phyloP scores from a whole-genome alignment of 2,797 vertebrate species.

The Hybognathus amarus region DNA sequence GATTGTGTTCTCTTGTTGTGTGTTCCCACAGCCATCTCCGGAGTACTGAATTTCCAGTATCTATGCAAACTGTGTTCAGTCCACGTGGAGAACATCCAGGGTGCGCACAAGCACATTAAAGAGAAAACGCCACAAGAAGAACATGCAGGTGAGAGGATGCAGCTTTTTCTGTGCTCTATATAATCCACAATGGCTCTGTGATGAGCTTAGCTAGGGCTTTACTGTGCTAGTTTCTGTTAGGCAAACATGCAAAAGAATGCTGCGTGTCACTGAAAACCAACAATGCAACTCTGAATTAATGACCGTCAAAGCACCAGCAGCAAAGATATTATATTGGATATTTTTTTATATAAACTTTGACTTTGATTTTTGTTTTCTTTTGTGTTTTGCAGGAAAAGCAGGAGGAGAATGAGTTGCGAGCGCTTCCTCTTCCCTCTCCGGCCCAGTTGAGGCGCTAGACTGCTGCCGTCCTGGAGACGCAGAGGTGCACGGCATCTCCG shows the following conservation, averaged over 20 bases:
- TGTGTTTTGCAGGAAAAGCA: constrained; percentile 88
- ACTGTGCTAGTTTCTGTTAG: not conserved
- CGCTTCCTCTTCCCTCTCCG: constrained; percentile 84
- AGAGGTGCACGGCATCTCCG: constrained; percentile 89
- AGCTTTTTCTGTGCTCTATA: not conserved
- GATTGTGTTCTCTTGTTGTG: constrained; percentile 26
- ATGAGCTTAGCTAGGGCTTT: not conserved
- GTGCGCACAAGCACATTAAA: constrained; percentile 98
- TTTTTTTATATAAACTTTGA: not conserved
- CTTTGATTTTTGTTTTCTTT: not conserved
- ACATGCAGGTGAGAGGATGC: constrained; percentile 85
- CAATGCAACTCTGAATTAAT: not conserved
- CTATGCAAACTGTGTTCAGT: constrained; percentile 97
- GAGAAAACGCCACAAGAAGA: constrained; percentile 99
- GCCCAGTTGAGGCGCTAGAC: constrained; percentile 88
- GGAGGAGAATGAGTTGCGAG: constrained; percentile 94
- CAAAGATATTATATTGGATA: not conserved
- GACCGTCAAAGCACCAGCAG: not conserved
- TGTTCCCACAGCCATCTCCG: constrained; percentile 85
- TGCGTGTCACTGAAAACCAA: not conserved
- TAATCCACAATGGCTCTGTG: not conserved
- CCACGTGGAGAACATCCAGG: constrained; percentile 97
- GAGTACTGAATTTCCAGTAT: constrained; percentile 96
- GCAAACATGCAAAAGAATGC: not conserved
- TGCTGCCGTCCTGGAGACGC: constrained; percentile 82